phyloP scores from a whole-genome alignment of 2,113 vertebrate genomes.

The Coptodon rendalli region DNA sequence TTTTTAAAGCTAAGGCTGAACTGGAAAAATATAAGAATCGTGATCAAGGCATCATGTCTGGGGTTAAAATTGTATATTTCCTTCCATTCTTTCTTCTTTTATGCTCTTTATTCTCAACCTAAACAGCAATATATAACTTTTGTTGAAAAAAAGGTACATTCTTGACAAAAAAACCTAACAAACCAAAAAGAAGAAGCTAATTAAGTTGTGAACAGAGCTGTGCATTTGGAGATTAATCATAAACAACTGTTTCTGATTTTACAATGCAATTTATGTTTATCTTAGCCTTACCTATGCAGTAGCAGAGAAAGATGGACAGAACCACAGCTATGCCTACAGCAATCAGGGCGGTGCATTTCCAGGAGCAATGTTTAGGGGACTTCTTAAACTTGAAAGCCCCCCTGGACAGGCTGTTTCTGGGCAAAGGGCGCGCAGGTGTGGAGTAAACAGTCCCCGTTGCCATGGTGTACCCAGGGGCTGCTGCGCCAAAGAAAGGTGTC shows the following conservation, averaged over 20 bases:
- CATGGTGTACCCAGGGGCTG: slow-evolving; percentile 97
- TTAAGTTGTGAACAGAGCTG: neutral
- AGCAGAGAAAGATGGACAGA: slow-evolving; percentile 90
- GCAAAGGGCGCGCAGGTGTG: slow-evolving; percentile 91
- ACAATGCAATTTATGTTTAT: neutral
- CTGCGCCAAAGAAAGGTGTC: slow-evolving; percentile 93
- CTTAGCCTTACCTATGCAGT: slow-evolving; percentile 88
- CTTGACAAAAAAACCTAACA: rapidly evolving
- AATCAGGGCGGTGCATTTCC: slow-evolving; percentile 95
- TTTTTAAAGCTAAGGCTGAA: neutral
- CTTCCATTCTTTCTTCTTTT: neutral
- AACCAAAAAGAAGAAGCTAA: neutral
- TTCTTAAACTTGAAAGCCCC: slow-evolving; percentile 99
- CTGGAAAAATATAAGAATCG: neutral
- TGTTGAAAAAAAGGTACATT: neutral
- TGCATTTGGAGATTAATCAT: neutral
- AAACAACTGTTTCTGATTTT: neutral
- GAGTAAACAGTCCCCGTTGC: slow-evolving; percentile 96
- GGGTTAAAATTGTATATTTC: neutral
- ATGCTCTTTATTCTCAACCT: neutral
- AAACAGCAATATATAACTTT: neutral
- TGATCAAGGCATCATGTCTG: neutral
- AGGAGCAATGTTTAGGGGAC: slow-evolving; percentile 94
- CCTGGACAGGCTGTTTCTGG: slow-evolving; percentile 91
- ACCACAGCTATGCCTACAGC: slow-evolving; percentile 91